Evolutionary conservation across 2,888 invertebrate genomes (phyloP).

Genomic region (Pyralis farinalis): DNA sequence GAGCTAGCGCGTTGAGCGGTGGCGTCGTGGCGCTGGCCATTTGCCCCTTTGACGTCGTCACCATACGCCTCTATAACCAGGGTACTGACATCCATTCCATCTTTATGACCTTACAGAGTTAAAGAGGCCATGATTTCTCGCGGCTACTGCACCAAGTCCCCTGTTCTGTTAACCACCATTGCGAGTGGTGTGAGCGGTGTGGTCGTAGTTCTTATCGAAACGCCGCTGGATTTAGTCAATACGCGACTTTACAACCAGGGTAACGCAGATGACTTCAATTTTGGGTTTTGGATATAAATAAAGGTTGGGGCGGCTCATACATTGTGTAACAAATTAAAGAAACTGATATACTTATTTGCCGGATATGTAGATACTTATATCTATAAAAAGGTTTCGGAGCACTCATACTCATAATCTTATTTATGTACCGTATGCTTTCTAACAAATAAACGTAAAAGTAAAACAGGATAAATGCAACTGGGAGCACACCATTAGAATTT

Average conservation of each 20-base stretch:
- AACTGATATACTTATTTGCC: too few relatives aligned
- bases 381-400: too few relatives aligned
- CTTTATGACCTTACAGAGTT: conserved; percentile 47
- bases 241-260: conserved; percentile 95
- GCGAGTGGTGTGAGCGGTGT: conserved; percentile 89
- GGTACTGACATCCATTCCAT: conserved; percentile 62
- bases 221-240: conserved; percentile 93
- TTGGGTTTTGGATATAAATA: background rate
- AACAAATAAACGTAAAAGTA: too few relatives aligned
- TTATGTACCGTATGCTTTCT: too few relatives aligned
- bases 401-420: too few relatives aligned
- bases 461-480: too few relatives aligned
- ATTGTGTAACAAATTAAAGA: too few relatives aligned
- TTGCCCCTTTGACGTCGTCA: conserved; percentile 93
- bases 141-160: conserved; percentile 69
- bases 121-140: conserved; percentile 46
- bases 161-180: conserved; percentile 83
- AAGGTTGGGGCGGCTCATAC: too few relatives aligned
- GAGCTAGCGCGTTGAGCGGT: conserved; percentile 89
- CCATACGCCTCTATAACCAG: conserved; percentile 95
- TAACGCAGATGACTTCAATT: conserved; percentile 36
- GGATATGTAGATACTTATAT: too few relatives aligned
- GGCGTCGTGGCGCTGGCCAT: conserved; percentile 87
- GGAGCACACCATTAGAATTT: too few relatives aligned
- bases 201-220: conserved; percentile 87